Conservation (phyloP, 2,113 vertebrate species). For the Zapornia atra region DNA sequence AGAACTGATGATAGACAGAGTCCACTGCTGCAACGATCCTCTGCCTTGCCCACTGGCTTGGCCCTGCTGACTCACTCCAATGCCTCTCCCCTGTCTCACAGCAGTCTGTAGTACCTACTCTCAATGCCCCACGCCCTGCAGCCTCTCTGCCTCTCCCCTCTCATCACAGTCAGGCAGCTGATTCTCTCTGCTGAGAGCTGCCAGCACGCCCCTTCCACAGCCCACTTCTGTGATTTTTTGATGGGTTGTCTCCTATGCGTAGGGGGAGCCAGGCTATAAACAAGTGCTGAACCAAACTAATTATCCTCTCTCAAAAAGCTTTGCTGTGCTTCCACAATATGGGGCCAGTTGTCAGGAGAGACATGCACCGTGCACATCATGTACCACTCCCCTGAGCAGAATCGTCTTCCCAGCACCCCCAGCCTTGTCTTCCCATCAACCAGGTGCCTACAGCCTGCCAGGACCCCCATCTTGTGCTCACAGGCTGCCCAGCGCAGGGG, state of each 20-base stretch:
- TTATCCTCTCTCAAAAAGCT: neutral
- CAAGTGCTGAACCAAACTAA: neutral
- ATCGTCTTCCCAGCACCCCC: accelerated
- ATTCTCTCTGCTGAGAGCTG: accelerated
- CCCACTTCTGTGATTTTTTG: neutral
- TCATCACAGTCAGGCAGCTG: neutral
- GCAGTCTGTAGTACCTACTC: neutral
- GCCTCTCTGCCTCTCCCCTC: too few species aligned
- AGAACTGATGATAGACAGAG: neutral
- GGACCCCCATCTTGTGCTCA: accelerated
- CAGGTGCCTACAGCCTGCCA: accelerated
- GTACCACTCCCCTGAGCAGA: neutral
- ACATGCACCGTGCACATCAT: accelerated
- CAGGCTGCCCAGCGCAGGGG: neutral
- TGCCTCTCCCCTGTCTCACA: neutral
- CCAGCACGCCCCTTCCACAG: neutral
- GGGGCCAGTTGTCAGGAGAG: neutral
- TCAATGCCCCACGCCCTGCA: neutral
- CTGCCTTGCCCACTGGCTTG: neutral
- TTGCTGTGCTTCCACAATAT: neutral
- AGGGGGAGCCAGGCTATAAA: neutral
- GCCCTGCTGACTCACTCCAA: accelerated
- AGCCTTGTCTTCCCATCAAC: neutral
- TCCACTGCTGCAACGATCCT: neutral
- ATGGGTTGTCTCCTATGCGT: neutral